Evolutionary conservation across 2,797 vertebrate genomes (phyloP).

Genomic region (Cephalopachus bancanus): DNA sequence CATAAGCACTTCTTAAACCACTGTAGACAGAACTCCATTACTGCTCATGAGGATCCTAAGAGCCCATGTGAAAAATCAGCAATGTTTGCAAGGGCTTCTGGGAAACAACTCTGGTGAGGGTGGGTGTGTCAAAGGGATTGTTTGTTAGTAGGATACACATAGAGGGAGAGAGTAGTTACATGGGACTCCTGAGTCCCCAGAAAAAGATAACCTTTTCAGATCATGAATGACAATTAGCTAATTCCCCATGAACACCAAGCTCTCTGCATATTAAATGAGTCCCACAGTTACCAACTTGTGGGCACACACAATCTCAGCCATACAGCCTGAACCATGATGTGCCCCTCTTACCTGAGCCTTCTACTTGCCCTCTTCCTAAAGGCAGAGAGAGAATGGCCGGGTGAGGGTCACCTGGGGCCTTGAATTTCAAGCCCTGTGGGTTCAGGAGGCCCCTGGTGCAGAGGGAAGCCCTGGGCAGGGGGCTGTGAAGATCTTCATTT

Average conservation of each 20-base stretch:
- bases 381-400: slow-evolving; percentile 15
- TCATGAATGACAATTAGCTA: neutral
- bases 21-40: too few species aligned
- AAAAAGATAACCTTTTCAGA: slow-evolving; percentile 38
- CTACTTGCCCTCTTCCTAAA: neutral
- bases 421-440: neutral
- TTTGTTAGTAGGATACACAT: neutral
- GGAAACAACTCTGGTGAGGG: neutral
- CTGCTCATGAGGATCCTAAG: fast-evolving
- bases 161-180: neutral
- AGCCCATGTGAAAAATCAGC: fast-evolving
- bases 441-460: neutral
- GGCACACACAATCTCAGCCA: neutral
- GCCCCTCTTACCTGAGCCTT: neutral
- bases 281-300: neutral
- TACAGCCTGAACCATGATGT: fast-evolving
- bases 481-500: slow-evolving; percentile 68
- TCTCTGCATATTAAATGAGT: neutral
- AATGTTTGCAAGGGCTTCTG: neutral
- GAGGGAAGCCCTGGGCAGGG: slow-evolving; percentile 20
- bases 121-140: neutral
- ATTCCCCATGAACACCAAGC: neutral
- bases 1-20: fast-evolving
- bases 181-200: neutral
- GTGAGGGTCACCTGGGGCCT: neutral